Percentiles rank a stretch among this genome's conserved stretches.
These are phyloP conservation scores for Drosophila siamana DNA, from an alignment of 2,888 invertebrate genomes.

Conservation along the genomic window DNA sequence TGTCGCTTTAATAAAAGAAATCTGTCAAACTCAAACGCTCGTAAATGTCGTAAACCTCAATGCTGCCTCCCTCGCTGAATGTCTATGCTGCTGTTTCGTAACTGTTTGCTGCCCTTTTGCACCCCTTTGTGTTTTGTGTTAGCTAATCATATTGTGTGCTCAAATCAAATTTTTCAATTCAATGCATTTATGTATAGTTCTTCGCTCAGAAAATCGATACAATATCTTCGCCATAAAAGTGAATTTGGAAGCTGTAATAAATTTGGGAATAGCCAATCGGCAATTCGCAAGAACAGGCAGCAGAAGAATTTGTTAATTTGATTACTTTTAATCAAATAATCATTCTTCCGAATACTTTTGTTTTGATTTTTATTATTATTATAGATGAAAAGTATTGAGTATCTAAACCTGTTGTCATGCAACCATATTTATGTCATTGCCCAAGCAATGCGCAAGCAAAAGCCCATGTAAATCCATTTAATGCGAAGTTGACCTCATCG, in stretches of 20 bases:
- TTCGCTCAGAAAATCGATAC: conserved; percentile 3
- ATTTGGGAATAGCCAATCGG: background rate
- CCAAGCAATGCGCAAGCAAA: conserved; percentile 13
- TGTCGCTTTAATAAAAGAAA: conserved; percentile 75
- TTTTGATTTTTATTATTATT: background rate
- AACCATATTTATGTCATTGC: background rate
- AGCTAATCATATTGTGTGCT: conserved; percentile 67
- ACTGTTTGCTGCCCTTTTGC: conserved; percentile 38
- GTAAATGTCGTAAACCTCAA: conserved; percentile 63
- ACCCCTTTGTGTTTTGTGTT: conserved; percentile 29
- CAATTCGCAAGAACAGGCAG: too few species aligned
- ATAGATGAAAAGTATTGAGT: background rate
- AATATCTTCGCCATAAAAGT: conserved; percentile 1
- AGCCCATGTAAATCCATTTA: conserved; percentile 25
- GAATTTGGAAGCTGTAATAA: conserved; percentile 7
- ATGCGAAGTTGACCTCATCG: conserved; percentile 28
- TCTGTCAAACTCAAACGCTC: conserved; percentile 78
- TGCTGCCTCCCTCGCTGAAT: background rate
- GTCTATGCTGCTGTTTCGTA: conserved; percentile 51
- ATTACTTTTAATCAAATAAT: too few species aligned
- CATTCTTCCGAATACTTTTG: background rate
- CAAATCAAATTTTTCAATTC: conserved; percentile 63
- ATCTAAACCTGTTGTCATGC: background rate
- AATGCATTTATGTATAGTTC: conserved; percentile 45
- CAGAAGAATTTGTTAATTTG: background rate